Evolutionary conservation across 1,140 invertebrate species (phyloP), one percentile per base, ranked within the genome.

Genomic region (Ooceraea biroi): DNA sequence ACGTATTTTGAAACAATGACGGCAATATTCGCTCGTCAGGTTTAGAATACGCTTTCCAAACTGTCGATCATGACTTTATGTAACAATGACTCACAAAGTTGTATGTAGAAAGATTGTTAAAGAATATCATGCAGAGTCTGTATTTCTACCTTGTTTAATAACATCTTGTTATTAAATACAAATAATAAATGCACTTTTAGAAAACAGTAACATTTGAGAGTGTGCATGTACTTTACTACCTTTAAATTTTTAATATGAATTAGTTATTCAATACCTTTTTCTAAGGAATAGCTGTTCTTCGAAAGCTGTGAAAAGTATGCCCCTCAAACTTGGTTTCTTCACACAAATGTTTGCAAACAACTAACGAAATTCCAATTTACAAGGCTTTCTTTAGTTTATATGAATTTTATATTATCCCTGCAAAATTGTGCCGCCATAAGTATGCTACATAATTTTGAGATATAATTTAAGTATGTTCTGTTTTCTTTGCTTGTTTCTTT

Each of bases 281-380:
- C 36, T 36, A 88, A 50, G 36, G 73, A 85, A 90, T 69, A 50
- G 48, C 4, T 86, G 77, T 88, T 89, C 77, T 90, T 83, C 86
- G 41, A 82, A 85, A 88, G 72, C 73, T 84, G 87, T 88, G 44
- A 87, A 88, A 89, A 86, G 78, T 86, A 89, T 84, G 76, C 30
- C 84, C 85, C 57, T 36, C 84, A 84, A 88, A 86, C 61, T 85
- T 86, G 78, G 86, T 90, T 78, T 88, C 89, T 88, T 89, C 85
- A n/a, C n/a, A n/a, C n/a, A 85, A 87, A 85, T 88, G 85, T 60
- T 86, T 85, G 83, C 27, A 86, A 88, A 86, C 60, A 83, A 84
- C 85, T 88, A 82, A 86, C 66, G 58, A 90, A 90, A 85, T 80
- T 86, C 72, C 68, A 68, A 82, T 89, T 85, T 68, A 86, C 73